Evolutionary conservation across 2,113 vertebrate species (phyloP).

Genomic region (Lichenostomus cassidix): DNA sequence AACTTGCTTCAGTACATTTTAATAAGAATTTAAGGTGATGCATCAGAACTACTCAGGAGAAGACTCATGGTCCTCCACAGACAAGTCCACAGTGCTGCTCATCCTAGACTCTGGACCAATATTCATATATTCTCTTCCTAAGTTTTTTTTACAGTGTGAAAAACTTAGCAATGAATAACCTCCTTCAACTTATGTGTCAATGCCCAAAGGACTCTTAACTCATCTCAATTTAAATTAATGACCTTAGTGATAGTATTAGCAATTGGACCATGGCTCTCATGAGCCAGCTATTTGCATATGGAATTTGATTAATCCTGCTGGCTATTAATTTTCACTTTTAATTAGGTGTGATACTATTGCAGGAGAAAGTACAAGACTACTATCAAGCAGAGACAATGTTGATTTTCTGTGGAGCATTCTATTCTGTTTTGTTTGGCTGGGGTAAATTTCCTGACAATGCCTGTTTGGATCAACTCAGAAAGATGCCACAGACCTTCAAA

Average conservation of each 20-base stretch:
- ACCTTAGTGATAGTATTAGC: conserved; percentile 53
- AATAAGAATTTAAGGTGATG: not conserved
- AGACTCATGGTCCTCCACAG: not conserved
- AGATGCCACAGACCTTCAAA: not conserved
- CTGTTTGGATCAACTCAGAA: not conserved
- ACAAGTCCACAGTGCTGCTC: not conserved
- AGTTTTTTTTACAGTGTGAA: conserved; percentile 1
- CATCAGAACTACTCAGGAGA: not conserved
- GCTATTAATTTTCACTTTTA: conserved; percentile 66
- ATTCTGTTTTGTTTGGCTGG: not conserved
- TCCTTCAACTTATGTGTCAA: conserved; percentile 50
- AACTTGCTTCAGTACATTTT: not conserved
- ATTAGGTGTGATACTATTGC: conserved; percentile 39
- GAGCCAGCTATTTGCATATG: conserved; percentile 54
- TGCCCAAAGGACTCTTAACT: conserved; percentile 58
- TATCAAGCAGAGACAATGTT: not conserved
- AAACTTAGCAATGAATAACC: conserved; percentile 17
- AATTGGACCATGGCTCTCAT: conserved; percentile 63
- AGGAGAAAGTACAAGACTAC: not conserved
- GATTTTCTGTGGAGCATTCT: not conserved
- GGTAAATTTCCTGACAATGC: not conserved
- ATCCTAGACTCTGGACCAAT: not conserved
- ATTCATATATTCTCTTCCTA: not conserved
- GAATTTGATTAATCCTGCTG: conserved; percentile 68
- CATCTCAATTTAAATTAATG: conserved; percentile 71